phyloP scores from a whole-genome alignment of 2,113 vertebrate species.

The Phaethornis superciliosus region DNA sequence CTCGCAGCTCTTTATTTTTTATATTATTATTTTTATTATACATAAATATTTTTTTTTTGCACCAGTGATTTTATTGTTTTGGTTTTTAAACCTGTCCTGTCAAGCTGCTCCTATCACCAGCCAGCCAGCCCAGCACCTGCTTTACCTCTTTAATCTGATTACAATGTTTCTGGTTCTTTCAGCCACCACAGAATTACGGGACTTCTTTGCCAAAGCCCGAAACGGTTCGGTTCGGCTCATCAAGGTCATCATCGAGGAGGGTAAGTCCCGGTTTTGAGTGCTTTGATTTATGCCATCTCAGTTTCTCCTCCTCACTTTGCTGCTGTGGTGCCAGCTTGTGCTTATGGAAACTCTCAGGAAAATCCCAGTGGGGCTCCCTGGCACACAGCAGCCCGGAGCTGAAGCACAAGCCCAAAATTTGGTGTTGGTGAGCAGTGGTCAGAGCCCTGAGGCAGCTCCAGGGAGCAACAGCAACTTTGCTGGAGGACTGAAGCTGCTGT shows the following conservation, averaged over 20 bases:
- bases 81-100: background rate
- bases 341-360: background rate
- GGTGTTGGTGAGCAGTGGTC: background rate
- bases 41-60: background rate
- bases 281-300: background rate
- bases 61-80: background rate
- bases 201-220: conserved; percentile 92
- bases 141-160: conserved; percentile 49
- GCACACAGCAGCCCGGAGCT: background rate
- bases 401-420: background rate
- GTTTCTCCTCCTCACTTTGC: background rate
- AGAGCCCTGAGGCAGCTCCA: background rate
- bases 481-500: rapidly evolving
- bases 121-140: background rate
- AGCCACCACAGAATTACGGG: conserved; percentile 93
- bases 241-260: conserved; percentile 94
- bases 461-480: background rate
- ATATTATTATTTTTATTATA: background rate
- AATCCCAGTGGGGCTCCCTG: background rate
- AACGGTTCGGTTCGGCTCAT: conserved; percentile 89
- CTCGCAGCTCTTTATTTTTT: background rate
- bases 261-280: conserved; percentile 76
- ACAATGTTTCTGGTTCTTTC: conserved; percentile 94
- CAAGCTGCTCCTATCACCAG: background rate
- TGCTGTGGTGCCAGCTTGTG: rapidly evolving